Evolutionary conservation across 2,888 invertebrate genomes (phyloP).

Genomic region (Bembecia ichneumoniformis): DNA sequence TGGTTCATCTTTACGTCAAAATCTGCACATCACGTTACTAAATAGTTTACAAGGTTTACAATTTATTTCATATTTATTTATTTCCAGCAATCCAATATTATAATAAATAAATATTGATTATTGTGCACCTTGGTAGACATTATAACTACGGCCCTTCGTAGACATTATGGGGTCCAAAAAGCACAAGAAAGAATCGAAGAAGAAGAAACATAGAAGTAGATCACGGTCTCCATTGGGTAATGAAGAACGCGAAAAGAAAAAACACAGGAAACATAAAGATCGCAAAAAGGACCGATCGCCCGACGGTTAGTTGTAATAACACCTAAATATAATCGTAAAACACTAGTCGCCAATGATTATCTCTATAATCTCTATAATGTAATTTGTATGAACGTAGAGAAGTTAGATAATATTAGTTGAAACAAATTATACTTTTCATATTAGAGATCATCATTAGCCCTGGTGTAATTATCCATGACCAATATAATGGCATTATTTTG

Average conservation of each 20-base stretch:
- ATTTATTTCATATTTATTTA: no score
- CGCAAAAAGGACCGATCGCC: conserved; percentile 67
- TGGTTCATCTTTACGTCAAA: no score
- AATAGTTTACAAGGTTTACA: no score
- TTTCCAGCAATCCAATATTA: no score
- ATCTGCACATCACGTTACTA: no score
- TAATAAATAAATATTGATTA: no score
- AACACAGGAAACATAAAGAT: conserved; percentile 70
- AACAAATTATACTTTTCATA: no score
- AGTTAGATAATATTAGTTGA: no score
- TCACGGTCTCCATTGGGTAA: conserved; percentile 70
- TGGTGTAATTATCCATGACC: conserved; percentile 40
- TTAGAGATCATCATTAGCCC: conserved; percentile 33
- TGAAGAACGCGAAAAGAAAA: conserved; percentile 70
- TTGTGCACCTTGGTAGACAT: no score
- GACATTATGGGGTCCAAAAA: conserved; percentile 78
- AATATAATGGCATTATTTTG: conserved; percentile 66
- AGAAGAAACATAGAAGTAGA: conserved; percentile 76
- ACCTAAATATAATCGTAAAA: conserved; percentile 15
- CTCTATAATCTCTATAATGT: conserved; percentile 12
- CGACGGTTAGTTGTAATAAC: conserved; percentile 64
- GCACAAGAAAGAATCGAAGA: conserved; percentile 78
- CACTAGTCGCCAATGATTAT: conserved; percentile 39
- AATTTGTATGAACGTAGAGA: no score
- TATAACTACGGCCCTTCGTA: not conserved